These are phyloP conservation scores for Philaethria dido DNA, from an alignment of 2,888 invertebrate genomes.

Conservation along the genomic window DNA sequence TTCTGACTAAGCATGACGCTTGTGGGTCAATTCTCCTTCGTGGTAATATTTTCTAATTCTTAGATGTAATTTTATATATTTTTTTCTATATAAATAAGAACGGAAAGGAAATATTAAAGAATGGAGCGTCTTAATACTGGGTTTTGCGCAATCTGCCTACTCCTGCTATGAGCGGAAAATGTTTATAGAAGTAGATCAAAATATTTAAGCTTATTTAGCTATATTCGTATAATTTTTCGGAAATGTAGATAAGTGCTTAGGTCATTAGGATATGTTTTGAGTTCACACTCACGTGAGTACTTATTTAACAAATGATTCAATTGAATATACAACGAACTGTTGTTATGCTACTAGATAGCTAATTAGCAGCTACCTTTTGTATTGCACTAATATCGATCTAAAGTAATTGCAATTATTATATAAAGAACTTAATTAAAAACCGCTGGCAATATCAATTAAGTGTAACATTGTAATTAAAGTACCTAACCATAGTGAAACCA, in stretches of 20 bases:
- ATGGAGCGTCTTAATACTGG: no score
- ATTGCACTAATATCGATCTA: not conserved
- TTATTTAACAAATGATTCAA: not conserved
- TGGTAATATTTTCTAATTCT: no score
- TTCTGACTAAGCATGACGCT: no score
- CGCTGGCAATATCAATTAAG: not conserved
- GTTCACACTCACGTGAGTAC: not conserved
- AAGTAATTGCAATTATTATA: not conserved
- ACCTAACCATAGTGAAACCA: not conserved
- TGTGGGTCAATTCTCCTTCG: no score
- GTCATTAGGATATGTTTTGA: conserved; percentile 8
- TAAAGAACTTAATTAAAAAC: conserved; percentile 7
- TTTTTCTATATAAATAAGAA: no score
- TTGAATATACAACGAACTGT: not conserved
- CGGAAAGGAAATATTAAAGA: no score
- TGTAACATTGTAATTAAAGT: conserved; percentile 8
- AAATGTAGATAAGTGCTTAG: conserved; percentile 11
- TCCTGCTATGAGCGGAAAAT: no score
- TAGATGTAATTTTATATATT: no score
- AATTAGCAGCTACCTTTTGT: not conserved
- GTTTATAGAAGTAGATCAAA: no score
- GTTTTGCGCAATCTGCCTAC: no score
- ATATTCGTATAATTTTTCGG: conserved; percentile 1
- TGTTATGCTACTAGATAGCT: no score
- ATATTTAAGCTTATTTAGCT: not conserved